Evolutionary conservation across 2,113 vertebrate species (phyloP).

Genomic region (Tricholaema leucomelas): DNA sequence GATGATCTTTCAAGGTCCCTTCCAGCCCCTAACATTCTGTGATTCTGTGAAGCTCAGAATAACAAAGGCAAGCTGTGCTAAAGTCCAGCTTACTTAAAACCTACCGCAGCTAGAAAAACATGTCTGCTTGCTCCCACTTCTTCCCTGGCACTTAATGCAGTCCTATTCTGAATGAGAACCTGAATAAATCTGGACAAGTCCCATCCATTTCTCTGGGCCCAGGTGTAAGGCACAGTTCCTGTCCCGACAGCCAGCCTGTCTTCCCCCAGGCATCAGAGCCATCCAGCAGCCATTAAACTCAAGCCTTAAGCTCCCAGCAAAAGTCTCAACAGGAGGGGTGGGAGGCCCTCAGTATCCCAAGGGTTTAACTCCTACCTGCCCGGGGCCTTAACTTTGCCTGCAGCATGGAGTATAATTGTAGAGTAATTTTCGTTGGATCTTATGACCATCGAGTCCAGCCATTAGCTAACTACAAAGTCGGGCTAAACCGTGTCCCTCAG

Average conservation of each 20-base stretch:
- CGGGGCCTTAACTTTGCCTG: rapidly evolving
- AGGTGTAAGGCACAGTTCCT: rapidly evolving
- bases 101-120: neutral
- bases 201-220: neutral
- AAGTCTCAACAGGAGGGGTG: neutral
- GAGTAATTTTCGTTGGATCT: no score
- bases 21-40: no score
- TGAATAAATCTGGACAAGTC: neutral
- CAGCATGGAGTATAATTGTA: neutral
- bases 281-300: neutral
- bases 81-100: neutral
- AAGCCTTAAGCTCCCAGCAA: neutral
- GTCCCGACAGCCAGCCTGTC: neutral
- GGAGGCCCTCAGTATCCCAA: neutral
- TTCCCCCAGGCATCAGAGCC: neutral
- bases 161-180: neutral
- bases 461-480: no score
- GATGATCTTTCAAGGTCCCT: no score
- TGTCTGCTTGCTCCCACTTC: neutral
- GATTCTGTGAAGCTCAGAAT: neutral
- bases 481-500: no score
- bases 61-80: neutral
- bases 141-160: neutral
- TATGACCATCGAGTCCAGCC: no score
- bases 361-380: neutral